Conservation (phyloP, 2,797 vertebrate species). For the Kryptolebias ocellatus region DNA sequence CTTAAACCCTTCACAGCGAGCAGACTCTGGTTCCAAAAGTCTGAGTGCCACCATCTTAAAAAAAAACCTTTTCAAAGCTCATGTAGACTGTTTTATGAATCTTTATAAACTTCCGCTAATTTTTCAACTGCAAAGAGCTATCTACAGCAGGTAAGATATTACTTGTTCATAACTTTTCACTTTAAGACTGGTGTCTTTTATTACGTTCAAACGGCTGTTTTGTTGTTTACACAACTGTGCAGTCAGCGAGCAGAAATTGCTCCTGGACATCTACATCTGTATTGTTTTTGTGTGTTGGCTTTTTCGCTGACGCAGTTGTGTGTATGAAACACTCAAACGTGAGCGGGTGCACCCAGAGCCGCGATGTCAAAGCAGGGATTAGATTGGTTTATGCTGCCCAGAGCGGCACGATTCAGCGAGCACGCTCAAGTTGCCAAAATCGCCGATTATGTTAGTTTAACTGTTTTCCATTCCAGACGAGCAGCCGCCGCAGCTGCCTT, state of each 20-base stretch:
- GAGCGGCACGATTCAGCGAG: conserved; percentile 63
- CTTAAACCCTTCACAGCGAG: too few species aligned
- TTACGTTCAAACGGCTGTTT: neutral
- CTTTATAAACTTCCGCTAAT: too few species aligned
- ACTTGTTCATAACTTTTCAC: neutral
- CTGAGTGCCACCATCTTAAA: too few species aligned
- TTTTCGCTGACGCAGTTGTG: conserved; percentile 48
- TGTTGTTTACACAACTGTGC: conserved; percentile 10
- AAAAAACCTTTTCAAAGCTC: too few species aligned
- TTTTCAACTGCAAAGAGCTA: too few species aligned
- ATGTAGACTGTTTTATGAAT: too few species aligned
- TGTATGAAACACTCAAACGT: conserved; percentile 44
- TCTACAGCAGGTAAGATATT: too few species aligned
- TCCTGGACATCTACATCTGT: conserved; percentile 44
- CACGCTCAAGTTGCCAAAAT: conserved; percentile 55
- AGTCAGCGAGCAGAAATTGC: conserved; percentile 27
- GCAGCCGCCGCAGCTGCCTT: conserved; percentile 9
- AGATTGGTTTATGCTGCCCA: conserved; percentile 68
- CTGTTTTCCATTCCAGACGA: conserved; percentile 49
- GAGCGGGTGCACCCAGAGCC: conserved; percentile 50
- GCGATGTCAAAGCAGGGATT: conserved; percentile 73
- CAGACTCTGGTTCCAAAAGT: too few species aligned
- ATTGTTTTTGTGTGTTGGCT: conserved; percentile 51
- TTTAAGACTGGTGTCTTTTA: neutral
- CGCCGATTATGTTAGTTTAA: conserved; percentile 62